These are phyloP conservation scores for Phortica magna DNA, from an alignment of 2,888 invertebrate genomes.

Conservation along the genomic window DNA sequence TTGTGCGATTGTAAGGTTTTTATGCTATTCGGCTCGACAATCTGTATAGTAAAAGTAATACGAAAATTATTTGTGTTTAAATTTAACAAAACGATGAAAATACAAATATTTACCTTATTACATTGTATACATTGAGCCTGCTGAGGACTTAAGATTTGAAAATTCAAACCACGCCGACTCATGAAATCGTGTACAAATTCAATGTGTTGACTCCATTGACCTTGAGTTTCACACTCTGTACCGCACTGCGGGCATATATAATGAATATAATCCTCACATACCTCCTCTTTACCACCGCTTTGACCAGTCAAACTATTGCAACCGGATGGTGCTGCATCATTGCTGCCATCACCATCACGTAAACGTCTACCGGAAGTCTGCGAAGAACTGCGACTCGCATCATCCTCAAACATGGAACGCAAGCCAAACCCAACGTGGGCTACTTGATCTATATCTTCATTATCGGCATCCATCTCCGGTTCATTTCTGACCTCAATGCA, in stretches of 20 bases:
- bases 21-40: conserved; percentile 63
- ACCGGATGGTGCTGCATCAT: conserved; percentile 7
- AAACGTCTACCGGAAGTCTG: conserved; percentile 46
- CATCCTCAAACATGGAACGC: conserved; percentile 55
- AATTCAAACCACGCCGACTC: conserved; percentile 67
- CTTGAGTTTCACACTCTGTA: conserved; percentile 66
- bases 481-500: conserved; percentile 62
- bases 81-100: background rate
- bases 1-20: conserved; percentile 67
- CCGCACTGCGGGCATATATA: conserved; percentile 72
- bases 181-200: conserved; percentile 72
- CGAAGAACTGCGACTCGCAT: conserved; percentile 48
- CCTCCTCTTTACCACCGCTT: conserved; percentile 33
- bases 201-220: conserved; percentile 72
- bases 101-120: conserved; percentile 55
- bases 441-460: conserved; percentile 41
- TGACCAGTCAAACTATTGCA: conserved; percentile 41
- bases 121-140: conserved; percentile 67
- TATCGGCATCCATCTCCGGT: conserved; percentile 50
- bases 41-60: conserved; percentile 47
- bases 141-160: conserved; percentile 47
- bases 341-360: conserved; percentile 10
- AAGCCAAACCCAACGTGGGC: conserved; percentile 20
- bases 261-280: conserved; percentile 70
- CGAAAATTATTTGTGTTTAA: background rate